Evolutionary conservation across 2,113 vertebrate genomes (phyloP).

Genomic region (Propithecus coquereli): DNA sequence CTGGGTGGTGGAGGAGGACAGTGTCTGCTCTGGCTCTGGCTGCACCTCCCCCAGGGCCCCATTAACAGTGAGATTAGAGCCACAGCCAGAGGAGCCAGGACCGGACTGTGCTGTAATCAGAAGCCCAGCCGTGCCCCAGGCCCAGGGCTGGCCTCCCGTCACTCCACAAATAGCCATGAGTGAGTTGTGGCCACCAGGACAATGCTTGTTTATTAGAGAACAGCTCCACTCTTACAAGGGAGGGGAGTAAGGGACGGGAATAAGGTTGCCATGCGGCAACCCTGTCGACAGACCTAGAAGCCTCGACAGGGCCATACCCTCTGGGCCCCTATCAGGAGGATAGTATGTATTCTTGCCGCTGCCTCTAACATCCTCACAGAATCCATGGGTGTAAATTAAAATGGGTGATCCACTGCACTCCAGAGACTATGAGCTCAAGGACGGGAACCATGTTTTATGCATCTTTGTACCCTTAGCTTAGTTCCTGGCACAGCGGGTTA

Average conservation of each 20-base stretch:
- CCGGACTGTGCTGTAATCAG: background rate
- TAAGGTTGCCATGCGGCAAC: background rate
- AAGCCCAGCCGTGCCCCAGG: background rate
- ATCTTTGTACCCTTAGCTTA: background rate
- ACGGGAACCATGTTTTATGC: background rate
- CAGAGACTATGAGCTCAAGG: background rate
- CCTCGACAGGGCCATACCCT: background rate
- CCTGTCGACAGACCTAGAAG: background rate
- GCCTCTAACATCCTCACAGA: background rate
- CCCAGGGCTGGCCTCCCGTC: background rate
- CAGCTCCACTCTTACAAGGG: background rate
- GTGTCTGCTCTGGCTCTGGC: background rate
- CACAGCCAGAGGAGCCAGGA: background rate
- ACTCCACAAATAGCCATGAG: background rate
- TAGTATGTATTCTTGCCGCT: background rate
- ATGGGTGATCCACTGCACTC: background rate
- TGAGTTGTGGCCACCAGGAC: background rate
- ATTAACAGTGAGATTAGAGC: constrained; percentile 49
- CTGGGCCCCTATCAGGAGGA: background rate
- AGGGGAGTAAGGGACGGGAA: background rate
- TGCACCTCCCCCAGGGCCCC: background rate
- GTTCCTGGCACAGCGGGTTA: background rate
- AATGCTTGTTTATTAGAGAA: background rate
- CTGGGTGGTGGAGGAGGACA: background rate
- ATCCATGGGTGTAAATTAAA: background rate